Percentiles rank a stretch among this genome's conserved stretches.
phyloP scores from a whole-genome alignment of 1,140 invertebrate genomes.

The Helicoverpa armigera region DNA sequence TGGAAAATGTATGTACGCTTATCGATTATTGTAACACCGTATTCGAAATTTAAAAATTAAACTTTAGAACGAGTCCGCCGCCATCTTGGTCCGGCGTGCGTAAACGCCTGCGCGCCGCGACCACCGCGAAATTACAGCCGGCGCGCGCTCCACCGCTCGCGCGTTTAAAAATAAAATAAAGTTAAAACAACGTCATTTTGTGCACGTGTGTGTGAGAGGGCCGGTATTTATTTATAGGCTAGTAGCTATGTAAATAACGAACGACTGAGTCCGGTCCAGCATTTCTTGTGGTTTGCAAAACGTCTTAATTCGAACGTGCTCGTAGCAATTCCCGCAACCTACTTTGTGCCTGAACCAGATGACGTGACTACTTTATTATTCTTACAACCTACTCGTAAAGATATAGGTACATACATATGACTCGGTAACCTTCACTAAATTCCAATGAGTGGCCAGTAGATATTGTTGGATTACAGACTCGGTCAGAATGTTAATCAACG shows the following conservation, averaged over 20 bases:
- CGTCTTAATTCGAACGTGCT: slow-evolving; percentile 77
- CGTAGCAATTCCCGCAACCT: slow-evolving; percentile 55
- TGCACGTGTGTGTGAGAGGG: slow-evolving; percentile 82
- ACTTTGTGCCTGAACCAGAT: slow-evolving; percentile 50
- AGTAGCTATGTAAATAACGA: slow-evolving; percentile 85
- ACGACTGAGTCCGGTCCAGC: slow-evolving; percentile 70
- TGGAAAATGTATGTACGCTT: slow-evolving; percentile 53
- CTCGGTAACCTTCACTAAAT: slow-evolving; percentile 36
- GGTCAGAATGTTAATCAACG: slow-evolving; percentile 17
- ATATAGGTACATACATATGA: slow-evolving; percentile 19
- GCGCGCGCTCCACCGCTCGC: slow-evolving; percentile 74
- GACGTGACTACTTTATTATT: slow-evolving; percentile 42
- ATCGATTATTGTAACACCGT: slow-evolving; percentile 50
- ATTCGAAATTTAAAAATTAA: slow-evolving; percentile 60
- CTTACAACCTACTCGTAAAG: slow-evolving; percentile 29
- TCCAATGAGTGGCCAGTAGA: slow-evolving; percentile 22
- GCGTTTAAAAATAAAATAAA: slow-evolving; percentile 86
- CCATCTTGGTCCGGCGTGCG: slow-evolving; percentile 80
- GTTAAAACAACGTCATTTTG: slow-evolving; percentile 85
- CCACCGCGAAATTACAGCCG: slow-evolving; percentile 84
- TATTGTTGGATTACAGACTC: background rate
- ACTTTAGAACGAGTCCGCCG: slow-evolving; percentile 62
- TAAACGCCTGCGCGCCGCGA: slow-evolving; percentile 83
- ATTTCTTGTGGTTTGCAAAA: slow-evolving; percentile 82
- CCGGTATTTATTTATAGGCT: slow-evolving; percentile 86